Evolutionary conservation across 2,113 vertebrate species (phyloP).

Genomic region (Hippocampus mohnikei): DNA sequence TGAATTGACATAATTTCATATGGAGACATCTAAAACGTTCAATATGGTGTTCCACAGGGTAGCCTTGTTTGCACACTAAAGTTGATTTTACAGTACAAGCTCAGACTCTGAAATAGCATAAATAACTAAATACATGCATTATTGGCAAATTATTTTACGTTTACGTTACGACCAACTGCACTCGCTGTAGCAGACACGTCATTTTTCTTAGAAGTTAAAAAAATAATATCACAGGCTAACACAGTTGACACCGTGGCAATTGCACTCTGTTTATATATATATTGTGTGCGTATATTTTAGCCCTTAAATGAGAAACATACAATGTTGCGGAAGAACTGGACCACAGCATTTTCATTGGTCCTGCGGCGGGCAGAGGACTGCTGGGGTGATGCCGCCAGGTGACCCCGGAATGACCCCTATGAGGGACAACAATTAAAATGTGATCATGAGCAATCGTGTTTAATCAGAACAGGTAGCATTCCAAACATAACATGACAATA

Average conservation of each 20-base stretch:
- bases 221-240: too few relatives aligned
- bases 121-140: too few relatives aligned
- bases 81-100: not conserved
- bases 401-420: conserved; percentile 76
- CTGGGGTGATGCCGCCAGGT: conserved; percentile 79
- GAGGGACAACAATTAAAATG: conserved; percentile 11
- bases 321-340: conserved; percentile 97
- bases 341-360: conserved; percentile 87
- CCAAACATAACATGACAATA: not conserved
- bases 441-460: not conserved
- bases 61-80: not conserved
- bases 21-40: not conserved
- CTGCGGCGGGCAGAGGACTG: conserved; percentile 81
- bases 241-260: too few relatives aligned
- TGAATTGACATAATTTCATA: too few relatives aligned
- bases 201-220: too few relatives aligned
- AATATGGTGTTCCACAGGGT: not conserved
- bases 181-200: too few relatives aligned
- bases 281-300: not conserved
- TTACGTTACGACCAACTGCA: too few relatives aligned
- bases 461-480: not conserved
- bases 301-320: conserved; percentile 72
- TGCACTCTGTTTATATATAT: not conserved
- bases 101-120: not conserved
- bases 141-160: too few relatives aligned